Conservation (phyloP, 2,113 vertebrate species). For the Cebidichthys violaceus region DNA sequence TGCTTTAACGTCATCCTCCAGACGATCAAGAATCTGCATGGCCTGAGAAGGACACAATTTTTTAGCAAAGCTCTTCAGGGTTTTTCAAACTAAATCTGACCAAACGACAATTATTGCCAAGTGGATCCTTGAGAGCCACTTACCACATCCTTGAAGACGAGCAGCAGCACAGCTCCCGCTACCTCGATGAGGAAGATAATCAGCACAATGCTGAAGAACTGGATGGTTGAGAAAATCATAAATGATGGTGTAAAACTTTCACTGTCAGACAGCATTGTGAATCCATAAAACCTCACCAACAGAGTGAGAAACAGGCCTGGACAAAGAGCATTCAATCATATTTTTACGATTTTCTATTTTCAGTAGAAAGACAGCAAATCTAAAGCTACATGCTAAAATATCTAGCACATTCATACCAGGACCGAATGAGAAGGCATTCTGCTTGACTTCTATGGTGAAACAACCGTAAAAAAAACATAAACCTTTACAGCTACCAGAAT, state of each 20-base stretch:
- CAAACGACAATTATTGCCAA: not conserved
- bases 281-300: not conserved
- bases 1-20: constrained; percentile 32
- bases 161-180: constrained; percentile 76
- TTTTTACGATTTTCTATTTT: too few relatives aligned
- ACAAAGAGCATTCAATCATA: not conserved
- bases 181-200: constrained; percentile 84
- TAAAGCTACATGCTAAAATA: not conserved
- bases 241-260: not conserved
- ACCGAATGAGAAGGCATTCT: not conserved
- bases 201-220: constrained; percentile 86
- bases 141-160: constrained; percentile 81
- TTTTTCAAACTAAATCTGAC: not conserved
- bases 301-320: not conserved
- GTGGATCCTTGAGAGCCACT: constrained; percentile 43
- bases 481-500: not conserved
- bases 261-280: not conserved
- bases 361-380: not conserved
- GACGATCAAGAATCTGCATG: constrained; percentile 33
- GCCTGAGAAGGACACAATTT: constrained; percentile 61
- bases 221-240: constrained; percentile 21
- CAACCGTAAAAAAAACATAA: not conserved
- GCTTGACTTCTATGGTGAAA: not conserved
- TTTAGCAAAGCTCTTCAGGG: not conserved
- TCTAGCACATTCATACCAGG: not conserved